Conservation (phyloP, 1,140 invertebrate genomes). For the Bombus huntii region DNA sequence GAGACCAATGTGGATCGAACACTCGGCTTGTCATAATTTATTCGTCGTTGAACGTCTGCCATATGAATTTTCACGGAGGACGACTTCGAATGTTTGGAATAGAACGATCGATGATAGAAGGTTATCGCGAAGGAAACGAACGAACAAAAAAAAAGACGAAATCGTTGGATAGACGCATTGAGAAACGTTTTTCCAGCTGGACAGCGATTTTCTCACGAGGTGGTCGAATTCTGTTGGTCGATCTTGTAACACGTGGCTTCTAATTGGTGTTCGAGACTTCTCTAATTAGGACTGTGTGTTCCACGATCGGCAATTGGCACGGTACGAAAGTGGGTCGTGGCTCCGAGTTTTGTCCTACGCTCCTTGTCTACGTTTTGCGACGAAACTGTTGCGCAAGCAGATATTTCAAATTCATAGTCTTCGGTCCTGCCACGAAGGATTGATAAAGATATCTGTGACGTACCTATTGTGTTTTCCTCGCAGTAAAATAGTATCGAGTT, state of each 20-base stretch:
- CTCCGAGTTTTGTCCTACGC: conserved; percentile 60
- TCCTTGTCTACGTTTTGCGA: conserved; percentile 28
- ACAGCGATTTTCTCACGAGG: conserved; percentile 10
- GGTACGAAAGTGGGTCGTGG: conserved; percentile 72
- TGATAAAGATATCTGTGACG: conserved; percentile 29
- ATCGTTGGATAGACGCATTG: neutral
- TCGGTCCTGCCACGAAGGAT: conserved; percentile 24
- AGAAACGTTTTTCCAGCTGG: neutral
- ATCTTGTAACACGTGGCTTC: conserved; percentile 29
- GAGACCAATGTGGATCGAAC: neutral
- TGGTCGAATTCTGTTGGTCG: conserved; percentile 42
- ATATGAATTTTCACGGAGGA: neutral
- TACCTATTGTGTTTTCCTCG: neutral
- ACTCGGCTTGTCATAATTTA: neutral
- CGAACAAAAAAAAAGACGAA: neutral
- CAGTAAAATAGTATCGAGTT: neutral
- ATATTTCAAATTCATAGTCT: conserved; percentile 58
- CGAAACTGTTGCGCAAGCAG: conserved; percentile 45
- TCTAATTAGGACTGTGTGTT: conserved; percentile 68
- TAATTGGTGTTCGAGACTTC: conserved; percentile 65
- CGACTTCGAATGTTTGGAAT: conserved; percentile 24
- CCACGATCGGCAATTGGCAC: conserved; percentile 73
- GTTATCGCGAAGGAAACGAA: neutral
- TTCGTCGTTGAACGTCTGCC: conserved; percentile 14
- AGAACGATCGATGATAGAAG: conserved; percentile 17